Evolutionary conservation across 2,797 vertebrate genomes (phyloP).

Genomic region (Crocidura indochinensis): DNA sequence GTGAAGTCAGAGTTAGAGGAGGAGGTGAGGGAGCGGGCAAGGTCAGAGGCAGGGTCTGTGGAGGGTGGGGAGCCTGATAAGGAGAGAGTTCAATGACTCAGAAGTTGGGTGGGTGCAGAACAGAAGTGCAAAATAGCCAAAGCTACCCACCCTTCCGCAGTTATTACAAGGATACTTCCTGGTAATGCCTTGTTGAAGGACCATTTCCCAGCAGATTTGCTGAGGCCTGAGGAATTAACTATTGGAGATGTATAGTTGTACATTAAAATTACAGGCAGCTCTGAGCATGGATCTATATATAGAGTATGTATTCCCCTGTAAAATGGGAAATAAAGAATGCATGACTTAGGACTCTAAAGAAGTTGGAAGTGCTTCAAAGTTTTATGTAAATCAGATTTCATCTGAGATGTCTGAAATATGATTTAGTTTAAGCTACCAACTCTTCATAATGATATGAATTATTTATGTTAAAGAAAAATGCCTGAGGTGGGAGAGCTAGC

Average conservation of each 20-base stretch:
- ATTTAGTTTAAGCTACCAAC: not conserved
- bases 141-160: constrained; percentile 65
- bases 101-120: constrained; percentile 52
- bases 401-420: not conserved
- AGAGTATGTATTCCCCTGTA: not conserved
- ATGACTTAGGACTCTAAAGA: not conserved
- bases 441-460: not conserved
- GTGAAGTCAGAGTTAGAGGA: not conserved
- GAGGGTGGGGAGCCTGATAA: constrained; percentile 59
- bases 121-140: constrained; percentile 32
- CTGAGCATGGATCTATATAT: not conserved
- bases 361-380: not conserved
- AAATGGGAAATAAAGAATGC: constrained; percentile 18
- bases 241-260: not conserved
- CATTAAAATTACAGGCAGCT: constrained; percentile 14
- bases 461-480: constrained; percentile 39
- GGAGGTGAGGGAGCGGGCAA: not conserved
- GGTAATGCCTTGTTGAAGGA: constrained; percentile 66
- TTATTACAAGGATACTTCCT: constrained; percentile 64
- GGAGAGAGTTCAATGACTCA: constrained; percentile 61
- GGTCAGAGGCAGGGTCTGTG: constrained; percentile 40
- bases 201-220: constrained; percentile 9
- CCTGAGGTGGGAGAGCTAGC: no score
- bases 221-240: not conserved
- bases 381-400: constrained; percentile 32